Evolutionary conservation across 2,797 vertebrate species (phyloP).

Genomic region (Lagodon rhomboides): DNA sequence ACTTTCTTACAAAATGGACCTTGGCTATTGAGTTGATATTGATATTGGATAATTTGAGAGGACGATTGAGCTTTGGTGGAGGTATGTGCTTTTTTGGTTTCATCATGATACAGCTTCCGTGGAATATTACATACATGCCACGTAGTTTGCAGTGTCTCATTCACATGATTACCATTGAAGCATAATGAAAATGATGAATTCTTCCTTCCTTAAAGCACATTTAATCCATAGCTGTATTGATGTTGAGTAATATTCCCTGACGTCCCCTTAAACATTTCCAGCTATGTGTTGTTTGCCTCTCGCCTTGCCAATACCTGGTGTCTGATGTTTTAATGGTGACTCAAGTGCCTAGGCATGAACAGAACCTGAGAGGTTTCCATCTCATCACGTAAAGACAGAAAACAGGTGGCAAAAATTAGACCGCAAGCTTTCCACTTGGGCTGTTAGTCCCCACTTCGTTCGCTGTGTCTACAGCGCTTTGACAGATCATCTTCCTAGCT

Average conservation of each 20-base stretch:
- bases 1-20: no score
- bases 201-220: constrained; percentile 16
- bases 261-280: constrained; percentile 17
- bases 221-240: constrained; percentile 6
- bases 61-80: no score
- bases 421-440: constrained; percentile 30
- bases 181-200: not conserved
- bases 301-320: constrained; percentile 25
- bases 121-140: not conserved
- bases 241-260: constrained; percentile 23
- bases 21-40: no score
- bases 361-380: constrained; percentile 51
- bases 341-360: constrained; percentile 38
- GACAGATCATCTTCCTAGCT: constrained; percentile 27
- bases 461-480: constrained; percentile 40
- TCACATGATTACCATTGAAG: constrained; percentile 4
- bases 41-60: no score
- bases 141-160: not conserved
- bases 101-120: not conserved
- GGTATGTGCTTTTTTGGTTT: no score
- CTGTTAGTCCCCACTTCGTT: constrained; percentile 46
- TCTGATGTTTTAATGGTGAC: constrained; percentile 46
- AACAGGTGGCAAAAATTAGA: constrained; percentile 59
- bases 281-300: constrained; percentile 33
- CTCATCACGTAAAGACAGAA: constrained; percentile 60